These are phyloP conservation scores for Myathropa florea DNA, from an alignment of 2,888 invertebrate species.

Conservation along the genomic window DNA sequence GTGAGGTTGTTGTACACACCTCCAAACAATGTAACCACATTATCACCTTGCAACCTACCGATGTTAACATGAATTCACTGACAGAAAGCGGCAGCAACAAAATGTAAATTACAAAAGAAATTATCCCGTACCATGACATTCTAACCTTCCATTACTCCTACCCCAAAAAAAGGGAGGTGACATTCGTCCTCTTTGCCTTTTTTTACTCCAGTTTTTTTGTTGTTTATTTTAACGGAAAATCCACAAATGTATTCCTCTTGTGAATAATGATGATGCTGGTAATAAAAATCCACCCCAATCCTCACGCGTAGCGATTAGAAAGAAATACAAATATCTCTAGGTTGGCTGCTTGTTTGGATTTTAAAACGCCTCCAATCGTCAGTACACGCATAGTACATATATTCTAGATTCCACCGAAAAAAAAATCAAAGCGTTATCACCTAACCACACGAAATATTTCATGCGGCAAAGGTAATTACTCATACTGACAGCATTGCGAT, in stretches of 20 bases:
- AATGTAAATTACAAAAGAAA: slow-evolving; percentile 68
- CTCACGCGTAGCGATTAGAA: slow-evolving; percentile 15
- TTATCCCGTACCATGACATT: slow-evolving; percentile 64
- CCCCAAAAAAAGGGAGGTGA: slow-evolving; percentile 23
- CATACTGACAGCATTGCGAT: slow-evolving; percentile 60
- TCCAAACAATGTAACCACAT: slow-evolving; percentile 41
- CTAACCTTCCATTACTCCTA: slow-evolving; percentile 24
- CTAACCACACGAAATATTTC: slow-evolving; percentile 30
- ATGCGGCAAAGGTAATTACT: slow-evolving; percentile 56
- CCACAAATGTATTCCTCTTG: slow-evolving; percentile 63
- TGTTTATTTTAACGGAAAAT: slow-evolving; percentile 38
- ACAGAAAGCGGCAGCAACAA: slow-evolving; percentile 47
- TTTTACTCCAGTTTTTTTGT: neutral
- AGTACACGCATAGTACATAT: neutral
- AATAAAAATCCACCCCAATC: slow-evolving; percentile 54
- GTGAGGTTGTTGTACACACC: slow-evolving; percentile 43
- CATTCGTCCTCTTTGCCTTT: neutral
- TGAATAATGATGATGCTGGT: slow-evolving; percentile 66
- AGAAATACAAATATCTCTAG: neutral
- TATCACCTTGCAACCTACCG: slow-evolving; percentile 60
- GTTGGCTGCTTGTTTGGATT: neutral
- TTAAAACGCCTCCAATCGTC: neutral
- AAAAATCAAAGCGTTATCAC: slow-evolving; percentile 38
- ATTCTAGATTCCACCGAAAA: slow-evolving; percentile 18
- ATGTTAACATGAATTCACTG: slow-evolving; percentile 66